A percentile compares a stretch with the other conserved stretches of the same genome.
phyloP scores from a whole-genome alignment of 2,888 invertebrate species.

The Dasypogon diadema region DNA sequence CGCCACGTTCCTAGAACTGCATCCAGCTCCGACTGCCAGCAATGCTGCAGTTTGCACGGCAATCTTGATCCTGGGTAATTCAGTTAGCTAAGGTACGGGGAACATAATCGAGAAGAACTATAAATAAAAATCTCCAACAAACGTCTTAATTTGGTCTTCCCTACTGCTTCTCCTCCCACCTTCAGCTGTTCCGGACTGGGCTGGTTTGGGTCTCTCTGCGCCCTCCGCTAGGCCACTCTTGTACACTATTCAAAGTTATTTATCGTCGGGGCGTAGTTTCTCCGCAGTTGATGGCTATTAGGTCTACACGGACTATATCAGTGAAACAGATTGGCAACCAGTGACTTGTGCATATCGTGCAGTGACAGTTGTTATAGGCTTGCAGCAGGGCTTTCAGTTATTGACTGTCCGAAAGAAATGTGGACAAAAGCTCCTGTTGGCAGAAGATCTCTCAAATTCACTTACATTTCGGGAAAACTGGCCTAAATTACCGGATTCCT shows the following conservation, averaged over 20 bases:
- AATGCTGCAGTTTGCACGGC: conserved; percentile 34
- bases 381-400: no score
- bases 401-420: no score
- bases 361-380: conserved; percentile 39
- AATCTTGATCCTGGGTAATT: conserved; percentile 9
- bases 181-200: not conserved
- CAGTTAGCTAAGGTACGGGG: not conserved
- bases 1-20: conserved; percentile 16
- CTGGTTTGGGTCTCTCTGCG: conserved; percentile 4
- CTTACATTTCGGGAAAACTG: no score
- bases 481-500: no score
- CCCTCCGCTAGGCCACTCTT: conserved; percentile 1
- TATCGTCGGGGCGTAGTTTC: conserved; percentile 16
- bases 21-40: not conserved
- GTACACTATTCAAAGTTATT: not conserved
- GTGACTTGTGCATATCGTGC: conserved; percentile 40
- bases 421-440: no score
- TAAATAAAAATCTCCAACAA: conserved; percentile 50
- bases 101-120: conserved; percentile 23
- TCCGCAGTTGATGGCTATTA: not conserved
- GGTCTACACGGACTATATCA: conserved; percentile 21
- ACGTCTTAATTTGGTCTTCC: conserved; percentile 55
- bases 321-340: conserved; percentile 43
- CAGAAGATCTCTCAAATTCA: no score
- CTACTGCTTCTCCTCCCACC: conserved; percentile 53